Conservation (phyloP, 2,113 vertebrate genomes). For the Phaethon lepturus region DNA sequence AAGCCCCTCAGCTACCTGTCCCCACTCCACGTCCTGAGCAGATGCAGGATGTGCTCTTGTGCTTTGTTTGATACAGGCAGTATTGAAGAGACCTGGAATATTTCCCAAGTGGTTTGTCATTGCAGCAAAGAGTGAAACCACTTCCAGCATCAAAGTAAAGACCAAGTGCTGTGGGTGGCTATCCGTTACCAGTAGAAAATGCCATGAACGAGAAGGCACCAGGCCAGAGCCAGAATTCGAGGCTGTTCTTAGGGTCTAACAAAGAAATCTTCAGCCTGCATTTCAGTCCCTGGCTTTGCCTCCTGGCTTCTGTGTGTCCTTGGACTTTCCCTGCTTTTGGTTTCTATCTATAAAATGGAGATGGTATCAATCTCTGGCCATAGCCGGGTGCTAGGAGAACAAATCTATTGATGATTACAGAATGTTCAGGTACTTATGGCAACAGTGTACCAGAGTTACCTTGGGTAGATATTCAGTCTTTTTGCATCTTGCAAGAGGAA, state of each 20-base stretch:
- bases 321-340: background rate
- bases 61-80: too few relatives aligned
- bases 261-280: background rate
- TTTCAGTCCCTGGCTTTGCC: background rate
- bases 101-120: background rate
- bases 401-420: background rate
- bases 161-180: background rate
- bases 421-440: background rate
- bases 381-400: background rate
- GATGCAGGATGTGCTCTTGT: background rate
- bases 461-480: background rate
- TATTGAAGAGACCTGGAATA: fast-evolving
- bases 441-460: background rate
- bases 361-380: background rate
- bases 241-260: background rate
- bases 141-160: background rate
- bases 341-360: background rate
- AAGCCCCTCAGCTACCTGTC: background rate
- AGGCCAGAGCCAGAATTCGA: background rate
- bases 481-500: background rate
- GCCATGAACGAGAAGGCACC: fast-evolving
- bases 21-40: background rate
- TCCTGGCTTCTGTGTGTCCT: background rate
- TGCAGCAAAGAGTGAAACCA: background rate
- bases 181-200: background rate